These are phyloP conservation scores for Callithrix jacchus DNA, from an alignment of 2,113 vertebrate genomes.

Conservation along the genomic window DNA sequence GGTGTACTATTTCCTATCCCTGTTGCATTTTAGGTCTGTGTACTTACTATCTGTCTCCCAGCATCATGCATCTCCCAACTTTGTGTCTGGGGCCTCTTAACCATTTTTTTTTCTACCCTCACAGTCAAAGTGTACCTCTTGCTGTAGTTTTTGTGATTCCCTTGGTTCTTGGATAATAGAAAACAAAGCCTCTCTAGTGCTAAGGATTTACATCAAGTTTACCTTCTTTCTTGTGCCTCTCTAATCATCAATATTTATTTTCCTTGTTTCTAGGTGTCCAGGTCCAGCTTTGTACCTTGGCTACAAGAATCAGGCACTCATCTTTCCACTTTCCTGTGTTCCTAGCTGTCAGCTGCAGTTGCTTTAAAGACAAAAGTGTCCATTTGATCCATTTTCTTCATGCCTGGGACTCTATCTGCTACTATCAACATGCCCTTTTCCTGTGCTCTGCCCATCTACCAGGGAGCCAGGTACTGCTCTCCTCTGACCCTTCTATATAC, in stretches of 20 bases:
- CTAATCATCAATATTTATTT: not conserved
- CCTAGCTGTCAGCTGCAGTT: not conserved
- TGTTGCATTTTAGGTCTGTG: not conserved
- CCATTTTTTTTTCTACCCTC: not conserved
- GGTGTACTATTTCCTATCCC: not conserved
- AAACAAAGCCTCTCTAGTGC: not conserved
- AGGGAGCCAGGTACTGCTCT: not conserved
- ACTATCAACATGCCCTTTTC: not conserved
- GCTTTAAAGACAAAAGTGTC: slow-evolving; percentile 39
- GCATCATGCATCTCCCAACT: not conserved
- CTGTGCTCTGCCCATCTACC: not conserved
- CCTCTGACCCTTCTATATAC: slow-evolving; percentile 10
- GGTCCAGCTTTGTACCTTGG: not conserved
- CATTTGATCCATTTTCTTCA: not conserved
- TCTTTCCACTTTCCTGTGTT: not conserved
- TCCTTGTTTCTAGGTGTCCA: not conserved
- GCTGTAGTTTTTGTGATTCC: not conserved
- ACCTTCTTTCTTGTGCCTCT: not conserved
- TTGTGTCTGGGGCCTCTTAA: not conserved
- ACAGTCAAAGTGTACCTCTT: not conserved
- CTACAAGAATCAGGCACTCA: not conserved
- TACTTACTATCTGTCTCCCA: too few relatives aligned
- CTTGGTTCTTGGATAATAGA: not conserved
- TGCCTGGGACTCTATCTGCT: not conserved
- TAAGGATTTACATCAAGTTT: not conserved